These are phyloP conservation scores for Dipodomys ordii DNA, from an alignment of 2,113 vertebrate genomes.

Conservation along the genomic window DNA sequence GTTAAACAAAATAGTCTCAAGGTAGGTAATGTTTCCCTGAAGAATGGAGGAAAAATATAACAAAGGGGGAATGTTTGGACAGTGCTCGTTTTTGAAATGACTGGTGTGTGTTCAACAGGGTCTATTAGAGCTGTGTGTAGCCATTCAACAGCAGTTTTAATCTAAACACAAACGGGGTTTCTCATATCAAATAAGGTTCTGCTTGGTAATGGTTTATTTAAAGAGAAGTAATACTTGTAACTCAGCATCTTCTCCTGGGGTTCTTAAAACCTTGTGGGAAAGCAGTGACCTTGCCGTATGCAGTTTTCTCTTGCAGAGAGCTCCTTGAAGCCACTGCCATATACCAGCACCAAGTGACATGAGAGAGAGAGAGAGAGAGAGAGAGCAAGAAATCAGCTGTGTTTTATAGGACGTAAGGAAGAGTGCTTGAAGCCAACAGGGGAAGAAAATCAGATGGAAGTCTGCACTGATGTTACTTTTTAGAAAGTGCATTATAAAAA, in stretches of 20 bases:
- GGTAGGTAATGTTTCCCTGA: conserved; percentile 61
- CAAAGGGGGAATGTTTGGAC: conserved; percentile 46
- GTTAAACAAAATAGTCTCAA: conserved; percentile 65
- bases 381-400: neutral
- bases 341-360: neutral
- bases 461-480: neutral
- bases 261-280: neutral
- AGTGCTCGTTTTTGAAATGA: neutral
- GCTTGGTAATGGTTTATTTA: conserved; percentile 54
- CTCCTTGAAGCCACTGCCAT: neutral
- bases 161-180: neutral
- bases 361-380: conserved; percentile 2
- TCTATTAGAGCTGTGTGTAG: neutral
- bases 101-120: neutral
- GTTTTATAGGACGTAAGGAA: conserved; percentile 34
- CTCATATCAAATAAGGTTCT: conserved; percentile 51
- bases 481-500: neutral
- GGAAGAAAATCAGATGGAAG: neutral
- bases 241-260: conserved; percentile 19
- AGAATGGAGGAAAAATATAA: conserved; percentile 35
- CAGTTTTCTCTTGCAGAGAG: neutral
- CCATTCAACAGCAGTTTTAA: conserved; percentile 42
- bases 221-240: conserved; percentile 35
- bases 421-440: neutral
- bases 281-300: neutral